Evolutionary conservation across 2,888 invertebrate species (phyloP).

Genomic region (Agrilus cyanescens): DNA sequence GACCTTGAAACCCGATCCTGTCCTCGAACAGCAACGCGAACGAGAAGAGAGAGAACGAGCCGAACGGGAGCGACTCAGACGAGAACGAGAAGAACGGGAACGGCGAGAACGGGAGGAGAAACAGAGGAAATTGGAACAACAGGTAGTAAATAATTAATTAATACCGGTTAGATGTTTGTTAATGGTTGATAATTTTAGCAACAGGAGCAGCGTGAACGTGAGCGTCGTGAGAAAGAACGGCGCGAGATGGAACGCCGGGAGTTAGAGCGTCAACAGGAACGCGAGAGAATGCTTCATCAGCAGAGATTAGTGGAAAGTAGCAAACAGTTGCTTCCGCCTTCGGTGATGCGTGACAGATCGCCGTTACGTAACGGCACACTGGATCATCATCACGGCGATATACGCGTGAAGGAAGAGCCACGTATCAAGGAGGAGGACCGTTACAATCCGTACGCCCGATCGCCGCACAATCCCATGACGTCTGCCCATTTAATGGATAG

Average conservation of each 20-base stretch:
- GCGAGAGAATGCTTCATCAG: conserved; percentile 49
- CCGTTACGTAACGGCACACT: conserved; percentile 59
- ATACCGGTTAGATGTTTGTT: conserved; percentile 4
- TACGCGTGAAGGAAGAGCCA: conserved; percentile 54
- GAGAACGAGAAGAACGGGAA: conserved; percentile 48
- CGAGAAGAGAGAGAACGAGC: conserved; percentile 50
- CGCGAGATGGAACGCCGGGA: conserved; percentile 42
- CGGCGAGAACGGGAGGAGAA: conserved; percentile 42
- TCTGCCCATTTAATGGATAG: conserved; percentile 34
- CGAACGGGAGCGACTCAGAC: conserved; percentile 41
- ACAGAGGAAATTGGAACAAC: conserved; percentile 35
- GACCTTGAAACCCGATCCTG: conserved; percentile 55
- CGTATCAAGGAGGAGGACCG: conserved; percentile 41
- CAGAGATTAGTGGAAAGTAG: conserved; percentile 40
- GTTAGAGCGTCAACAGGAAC: conserved; percentile 43
- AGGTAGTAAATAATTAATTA: conserved; percentile 29
- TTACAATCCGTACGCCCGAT: conserved; percentile 42
- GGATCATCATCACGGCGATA: conserved; percentile 31
- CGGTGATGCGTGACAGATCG: conserved; percentile 50
- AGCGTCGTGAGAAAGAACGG: conserved; percentile 38
- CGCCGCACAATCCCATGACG: conserved; percentile 29
- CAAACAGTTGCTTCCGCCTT: conserved; percentile 35
- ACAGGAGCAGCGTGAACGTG: conserved; percentile 35
- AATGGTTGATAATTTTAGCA: conserved; percentile 18
- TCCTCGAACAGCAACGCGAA: conserved; percentile 46